Conservation (phyloP, 2,113 vertebrate genomes). For the Cyrtonyx montezumae region DNA sequence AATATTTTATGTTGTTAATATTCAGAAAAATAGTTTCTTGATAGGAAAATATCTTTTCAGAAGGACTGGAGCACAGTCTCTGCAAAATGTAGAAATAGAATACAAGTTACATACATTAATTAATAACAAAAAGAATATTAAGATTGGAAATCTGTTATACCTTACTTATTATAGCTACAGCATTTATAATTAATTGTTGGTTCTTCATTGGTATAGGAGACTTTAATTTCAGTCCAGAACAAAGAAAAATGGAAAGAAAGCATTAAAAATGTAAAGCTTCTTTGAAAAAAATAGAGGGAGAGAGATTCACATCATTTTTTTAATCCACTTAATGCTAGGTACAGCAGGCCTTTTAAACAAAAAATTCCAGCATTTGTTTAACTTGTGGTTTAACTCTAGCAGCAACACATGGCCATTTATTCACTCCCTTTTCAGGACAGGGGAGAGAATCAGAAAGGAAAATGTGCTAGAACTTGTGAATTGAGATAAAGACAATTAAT, state of each 20-base stretch:
- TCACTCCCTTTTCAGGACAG: not conserved
- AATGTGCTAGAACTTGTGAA: not conserved
- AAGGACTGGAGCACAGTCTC: not conserved
- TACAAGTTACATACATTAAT: not conserved
- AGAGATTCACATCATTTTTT: not conserved
- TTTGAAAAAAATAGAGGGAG: not conserved
- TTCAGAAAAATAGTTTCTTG: not conserved
- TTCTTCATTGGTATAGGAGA: not conserved
- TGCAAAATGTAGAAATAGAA: not conserved
- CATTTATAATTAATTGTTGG: not conserved
- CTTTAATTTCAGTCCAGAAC: not conserved
- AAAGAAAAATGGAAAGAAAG: not conserved
- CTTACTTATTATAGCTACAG: not conserved
- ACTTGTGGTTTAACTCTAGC: not conserved
- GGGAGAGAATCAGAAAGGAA: not conserved
- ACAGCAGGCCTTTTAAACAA: not conserved
- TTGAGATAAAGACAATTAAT: not conserved
- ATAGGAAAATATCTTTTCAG: not conserved
- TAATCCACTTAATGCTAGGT: not conserved
- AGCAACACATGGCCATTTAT: not conserved
- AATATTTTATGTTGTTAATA: not conserved
- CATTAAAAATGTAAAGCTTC: not conserved
- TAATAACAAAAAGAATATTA: not conserved
- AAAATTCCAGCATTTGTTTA: not conserved
- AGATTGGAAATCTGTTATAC: not conserved